Conservation (phyloP, 2,113 vertebrate genomes). For the Panthera uncia region DNA sequence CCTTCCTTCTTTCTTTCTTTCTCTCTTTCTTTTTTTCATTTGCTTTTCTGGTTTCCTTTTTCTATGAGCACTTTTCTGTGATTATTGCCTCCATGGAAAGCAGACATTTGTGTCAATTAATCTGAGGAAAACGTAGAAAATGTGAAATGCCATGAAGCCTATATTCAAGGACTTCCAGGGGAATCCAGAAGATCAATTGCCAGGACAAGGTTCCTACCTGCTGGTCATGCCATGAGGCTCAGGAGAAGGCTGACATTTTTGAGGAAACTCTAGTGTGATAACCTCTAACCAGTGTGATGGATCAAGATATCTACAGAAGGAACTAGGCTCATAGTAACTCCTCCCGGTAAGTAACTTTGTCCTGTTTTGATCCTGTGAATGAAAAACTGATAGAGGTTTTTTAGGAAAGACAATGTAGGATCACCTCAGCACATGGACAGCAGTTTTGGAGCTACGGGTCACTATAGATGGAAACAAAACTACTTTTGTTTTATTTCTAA, state of each 20-base stretch:
- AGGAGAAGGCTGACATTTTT: slow-evolving; percentile 32
- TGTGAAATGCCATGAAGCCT: background rate
- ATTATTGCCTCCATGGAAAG: background rate
- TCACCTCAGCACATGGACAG: background rate
- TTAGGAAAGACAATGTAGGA: background rate
- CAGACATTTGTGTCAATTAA: background rate
- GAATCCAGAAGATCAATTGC: background rate
- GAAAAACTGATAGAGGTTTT: background rate
- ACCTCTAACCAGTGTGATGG: background rate
- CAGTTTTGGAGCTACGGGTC: background rate
- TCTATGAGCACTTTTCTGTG: background rate
- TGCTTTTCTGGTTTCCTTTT: background rate
- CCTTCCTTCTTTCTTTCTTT: background rate
- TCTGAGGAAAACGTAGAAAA: background rate
- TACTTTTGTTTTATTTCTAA: background rate
- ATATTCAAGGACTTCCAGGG: background rate
- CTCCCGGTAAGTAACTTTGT: slow-evolving; percentile 57
- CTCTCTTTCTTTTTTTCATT: background rate
- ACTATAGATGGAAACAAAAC: background rate
- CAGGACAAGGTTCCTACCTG: background rate
- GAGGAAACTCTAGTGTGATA: slow-evolving; percentile 40
- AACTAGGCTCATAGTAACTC: slow-evolving; percentile 47
- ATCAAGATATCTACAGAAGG: slow-evolving; percentile 54
- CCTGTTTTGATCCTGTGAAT: background rate
- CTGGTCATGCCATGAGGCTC: background rate